These are phyloP conservation scores for Tortrix viridana DNA, from an alignment of 2,888 invertebrate species.

Conservation along the genomic window DNA sequence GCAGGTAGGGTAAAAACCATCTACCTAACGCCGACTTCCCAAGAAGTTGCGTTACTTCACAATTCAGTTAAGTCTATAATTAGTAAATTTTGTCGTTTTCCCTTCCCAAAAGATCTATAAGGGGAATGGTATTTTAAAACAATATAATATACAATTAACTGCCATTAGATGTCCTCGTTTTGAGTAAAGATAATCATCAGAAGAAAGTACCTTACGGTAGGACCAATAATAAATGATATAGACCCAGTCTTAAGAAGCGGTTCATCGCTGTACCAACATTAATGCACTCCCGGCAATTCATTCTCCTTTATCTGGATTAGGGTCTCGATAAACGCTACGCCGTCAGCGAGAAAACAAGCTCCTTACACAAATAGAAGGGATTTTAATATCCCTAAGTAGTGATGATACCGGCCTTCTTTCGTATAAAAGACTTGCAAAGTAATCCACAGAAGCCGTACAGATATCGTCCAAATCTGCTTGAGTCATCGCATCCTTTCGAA, in stretches of 20 bases:
- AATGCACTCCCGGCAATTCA: constrained; percentile 48
- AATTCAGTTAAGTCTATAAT: too few species aligned
- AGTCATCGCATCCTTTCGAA: constrained; percentile 82
- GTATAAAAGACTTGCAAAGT: constrained; percentile 83
- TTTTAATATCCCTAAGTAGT: constrained; percentile 84
- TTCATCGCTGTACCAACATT: constrained; percentile 1
- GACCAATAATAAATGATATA: too few species aligned
- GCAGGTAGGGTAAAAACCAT: too few species aligned
- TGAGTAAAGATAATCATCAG: too few species aligned
- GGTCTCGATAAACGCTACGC: constrained; percentile 64
- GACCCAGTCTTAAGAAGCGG: background rate
- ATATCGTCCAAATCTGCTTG: constrained; percentile 80
- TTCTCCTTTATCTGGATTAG: constrained; percentile 62
- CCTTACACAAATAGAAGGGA: constrained; percentile 79
- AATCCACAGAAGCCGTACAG: constrained; percentile 78
- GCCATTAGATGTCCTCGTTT: too few species aligned
- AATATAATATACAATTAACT: too few species aligned
- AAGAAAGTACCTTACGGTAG: too few species aligned
- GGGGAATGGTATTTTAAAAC: too few species aligned
- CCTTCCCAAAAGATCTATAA: too few species aligned
- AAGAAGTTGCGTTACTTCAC: too few species aligned
- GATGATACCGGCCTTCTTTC: constrained; percentile 75
- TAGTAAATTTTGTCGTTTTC: too few species aligned
- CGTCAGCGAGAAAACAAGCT: constrained; percentile 79
- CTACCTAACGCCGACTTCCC: too few species aligned